A percentile compares a stretch with the other conserved stretches of the same genome.
Evolutionary conservation across 2,113 vertebrate genomes (phyloP).

Genomic region (Dipodomys spectabilis): DNA sequence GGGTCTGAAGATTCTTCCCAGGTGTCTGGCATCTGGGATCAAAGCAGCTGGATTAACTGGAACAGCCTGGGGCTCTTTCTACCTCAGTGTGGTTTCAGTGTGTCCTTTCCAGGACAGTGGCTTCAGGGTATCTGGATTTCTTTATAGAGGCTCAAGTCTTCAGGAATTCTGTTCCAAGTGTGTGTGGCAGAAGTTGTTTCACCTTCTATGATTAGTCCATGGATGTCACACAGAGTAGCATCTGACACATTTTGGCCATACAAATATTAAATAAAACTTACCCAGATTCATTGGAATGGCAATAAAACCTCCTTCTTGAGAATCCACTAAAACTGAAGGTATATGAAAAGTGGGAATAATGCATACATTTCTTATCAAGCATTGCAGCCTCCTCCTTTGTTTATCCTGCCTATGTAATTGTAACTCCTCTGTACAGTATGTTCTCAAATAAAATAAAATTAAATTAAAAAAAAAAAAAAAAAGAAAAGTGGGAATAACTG

Average conservation of each 20-base stretch:
- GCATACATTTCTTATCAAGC: too few species aligned
- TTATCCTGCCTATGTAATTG: too few species aligned
- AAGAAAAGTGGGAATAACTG: not conserved
- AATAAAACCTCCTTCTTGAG: rapidly evolving
- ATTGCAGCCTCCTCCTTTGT: too few species aligned
- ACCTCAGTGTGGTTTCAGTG: not conserved
- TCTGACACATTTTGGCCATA: conserved; percentile 11
- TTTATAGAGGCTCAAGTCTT: not conserved
- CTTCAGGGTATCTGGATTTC: not conserved
- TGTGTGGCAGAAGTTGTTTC: not conserved
- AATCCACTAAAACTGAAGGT: not conserved
- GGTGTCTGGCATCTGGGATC: not conserved
- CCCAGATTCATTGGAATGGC: not conserved
- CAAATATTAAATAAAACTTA: not conserved
- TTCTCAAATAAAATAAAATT: too few species aligned
- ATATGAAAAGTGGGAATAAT: not conserved
- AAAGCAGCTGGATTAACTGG: not conserved
- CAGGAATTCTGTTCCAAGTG: not conserved
- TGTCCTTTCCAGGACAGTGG: not conserved
- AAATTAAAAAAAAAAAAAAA: too few species aligned
- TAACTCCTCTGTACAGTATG: too few species aligned
- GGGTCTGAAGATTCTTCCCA: not conserved
- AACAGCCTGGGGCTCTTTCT: not conserved
- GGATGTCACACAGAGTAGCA: not conserved
- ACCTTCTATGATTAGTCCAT: not conserved